These are phyloP conservation scores for Pangasius djambal DNA, from an alignment of 2,797 vertebrate genomes.

Conservation along the genomic window DNA sequence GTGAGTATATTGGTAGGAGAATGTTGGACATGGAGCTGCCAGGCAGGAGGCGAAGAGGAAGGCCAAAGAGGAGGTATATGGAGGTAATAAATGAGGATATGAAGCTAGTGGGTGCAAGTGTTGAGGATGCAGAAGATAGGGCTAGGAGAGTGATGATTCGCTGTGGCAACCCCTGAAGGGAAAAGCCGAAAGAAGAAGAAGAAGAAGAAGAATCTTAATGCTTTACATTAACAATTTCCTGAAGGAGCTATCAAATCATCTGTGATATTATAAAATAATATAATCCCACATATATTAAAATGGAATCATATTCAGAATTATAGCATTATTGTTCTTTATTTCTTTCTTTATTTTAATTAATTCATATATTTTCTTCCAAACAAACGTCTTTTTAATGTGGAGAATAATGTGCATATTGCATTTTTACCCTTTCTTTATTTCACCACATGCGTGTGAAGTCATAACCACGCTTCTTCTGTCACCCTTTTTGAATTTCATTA, in stretches of 20 bases:
- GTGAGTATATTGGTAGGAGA: too few relatives aligned
- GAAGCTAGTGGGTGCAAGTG: too few relatives aligned
- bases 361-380: background rate
- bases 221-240: background rate
- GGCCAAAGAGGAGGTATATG: too few relatives aligned
- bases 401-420: constrained; percentile 11
- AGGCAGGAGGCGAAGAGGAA: too few relatives aligned
- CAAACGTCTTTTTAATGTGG: background rate
- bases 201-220: background rate
- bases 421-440: constrained; percentile 2
- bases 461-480: constrained; percentile 9
- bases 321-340: background rate
- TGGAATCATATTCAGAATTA: background rate
- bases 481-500: constrained; percentile 59
- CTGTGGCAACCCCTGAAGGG: too few relatives aligned
- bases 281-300: background rate
- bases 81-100: too few relatives aligned
- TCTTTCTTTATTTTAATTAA: background rate
- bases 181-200: too few relatives aligned
- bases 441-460: background rate
- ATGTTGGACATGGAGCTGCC: too few relatives aligned
- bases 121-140: too few relatives aligned
- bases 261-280: background rate
- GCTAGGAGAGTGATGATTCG: too few relatives aligned
- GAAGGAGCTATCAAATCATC: background rate